Evolutionary conservation across 1,140 invertebrate species (phyloP).

Genomic region (Colletes latitarsis): DNA sequence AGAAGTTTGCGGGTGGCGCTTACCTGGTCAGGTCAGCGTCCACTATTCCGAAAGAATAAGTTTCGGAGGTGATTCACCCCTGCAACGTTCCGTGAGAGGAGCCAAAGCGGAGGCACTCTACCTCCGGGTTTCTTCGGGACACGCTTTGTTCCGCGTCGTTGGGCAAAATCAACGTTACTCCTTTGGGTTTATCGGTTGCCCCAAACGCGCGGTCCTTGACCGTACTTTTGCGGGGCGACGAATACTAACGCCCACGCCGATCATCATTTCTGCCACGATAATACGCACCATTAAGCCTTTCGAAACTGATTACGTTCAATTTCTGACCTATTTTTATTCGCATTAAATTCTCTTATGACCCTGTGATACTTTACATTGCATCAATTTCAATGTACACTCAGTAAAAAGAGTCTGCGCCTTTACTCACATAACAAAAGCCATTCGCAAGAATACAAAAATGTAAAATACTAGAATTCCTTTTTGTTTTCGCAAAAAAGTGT

Average conservation of each 20-base stretch:
- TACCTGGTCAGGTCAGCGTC: not conserved
- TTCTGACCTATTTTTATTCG: too few species aligned
- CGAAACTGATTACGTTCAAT: too few species aligned
- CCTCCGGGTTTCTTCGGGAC: not conserved
- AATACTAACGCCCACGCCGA: not conserved
- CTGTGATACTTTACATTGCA: too few species aligned
- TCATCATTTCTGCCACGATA: not conserved
- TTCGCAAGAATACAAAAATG: too few species aligned
- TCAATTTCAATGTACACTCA: too few species aligned
- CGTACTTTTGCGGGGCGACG: conserved; percentile 22
- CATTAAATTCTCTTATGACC: too few species aligned
- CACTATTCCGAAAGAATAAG: conserved; percentile 3
- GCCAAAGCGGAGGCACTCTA: not conserved
- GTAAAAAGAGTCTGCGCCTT: too few species aligned
- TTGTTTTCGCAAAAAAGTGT: too few species aligned
- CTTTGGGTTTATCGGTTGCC: conserved; percentile 12
- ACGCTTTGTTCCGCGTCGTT: conserved; percentile 35
- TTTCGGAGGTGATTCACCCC: conserved; percentile 25
- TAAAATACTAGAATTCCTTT: too few species aligned
- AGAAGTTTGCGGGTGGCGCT: not conserved
- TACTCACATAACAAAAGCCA: too few species aligned
- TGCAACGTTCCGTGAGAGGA: not conserved
- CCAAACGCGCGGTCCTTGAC: not conserved
- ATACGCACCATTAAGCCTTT: too few species aligned
- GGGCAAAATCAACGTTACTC: conserved; percentile 6